A percentile compares a stretch with the other conserved stretches of the same genome.
phyloP scores from a whole-genome alignment of 2,797 vertebrate species.

The Sphenodon punctatus region DNA sequence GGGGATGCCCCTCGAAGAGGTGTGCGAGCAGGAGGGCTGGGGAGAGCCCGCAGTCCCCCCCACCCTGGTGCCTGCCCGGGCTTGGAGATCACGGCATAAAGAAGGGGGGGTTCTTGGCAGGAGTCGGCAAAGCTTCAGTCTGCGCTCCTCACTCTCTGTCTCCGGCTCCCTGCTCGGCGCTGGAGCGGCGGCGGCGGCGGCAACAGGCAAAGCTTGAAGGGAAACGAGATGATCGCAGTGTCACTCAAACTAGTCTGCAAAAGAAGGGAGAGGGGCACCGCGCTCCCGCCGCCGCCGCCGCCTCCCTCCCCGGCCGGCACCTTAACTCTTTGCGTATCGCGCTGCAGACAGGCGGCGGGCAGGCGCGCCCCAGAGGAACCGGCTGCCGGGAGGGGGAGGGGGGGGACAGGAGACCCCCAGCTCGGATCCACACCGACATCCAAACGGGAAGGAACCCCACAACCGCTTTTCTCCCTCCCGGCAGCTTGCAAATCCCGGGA shows the following conservation, averaged over 20 bases:
- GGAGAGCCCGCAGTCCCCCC: slow-evolving; percentile 60
- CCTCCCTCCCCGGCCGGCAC: slow-evolving; percentile 80
- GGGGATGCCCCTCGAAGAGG: slow-evolving; percentile 57
- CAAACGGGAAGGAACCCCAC: too few relatives aligned
- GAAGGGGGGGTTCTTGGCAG: slow-evolving; percentile 55
- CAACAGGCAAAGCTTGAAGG: slow-evolving; percentile 93
- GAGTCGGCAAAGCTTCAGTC: slow-evolving; percentile 62
- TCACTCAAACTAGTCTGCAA: slow-evolving; percentile 86
- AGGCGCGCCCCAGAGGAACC: slow-evolving; percentile 63
- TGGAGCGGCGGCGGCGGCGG: slow-evolving; percentile 85
- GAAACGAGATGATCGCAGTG: slow-evolving; percentile 87
- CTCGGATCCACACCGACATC: too few relatives aligned
- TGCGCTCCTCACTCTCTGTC: slow-evolving; percentile 67
- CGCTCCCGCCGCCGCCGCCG: slow-evolving; percentile 17
- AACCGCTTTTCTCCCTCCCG: background rate
- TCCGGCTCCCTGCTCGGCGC: slow-evolving; percentile 72
- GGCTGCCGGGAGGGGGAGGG: background rate
- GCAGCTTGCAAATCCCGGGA: background rate
- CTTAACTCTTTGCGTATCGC: slow-evolving; percentile 77
- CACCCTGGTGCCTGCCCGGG: slow-evolving; percentile 18
- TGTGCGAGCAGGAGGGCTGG: slow-evolving; percentile 57
- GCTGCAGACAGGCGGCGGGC: too few relatives aligned
- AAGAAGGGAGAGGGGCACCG: slow-evolving; percentile 36
- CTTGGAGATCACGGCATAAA: slow-evolving; percentile 74
- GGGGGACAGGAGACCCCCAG: too few relatives aligned